phyloP scores from a whole-genome alignment of 1,140 invertebrate genomes.

The Drosophila oshimai region DNA sequence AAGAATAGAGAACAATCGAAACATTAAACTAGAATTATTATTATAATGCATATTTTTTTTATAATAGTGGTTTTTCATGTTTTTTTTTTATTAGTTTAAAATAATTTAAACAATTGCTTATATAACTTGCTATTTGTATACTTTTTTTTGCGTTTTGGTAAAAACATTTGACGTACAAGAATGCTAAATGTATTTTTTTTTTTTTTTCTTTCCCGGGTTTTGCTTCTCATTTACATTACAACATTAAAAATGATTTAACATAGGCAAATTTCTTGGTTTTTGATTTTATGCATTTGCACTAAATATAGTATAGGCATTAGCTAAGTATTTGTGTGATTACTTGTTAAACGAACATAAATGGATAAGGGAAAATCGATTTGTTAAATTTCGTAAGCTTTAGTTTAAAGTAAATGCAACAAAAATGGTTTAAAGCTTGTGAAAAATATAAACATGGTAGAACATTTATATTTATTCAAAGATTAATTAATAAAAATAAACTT shows the following conservation, averaged over 20 bases:
- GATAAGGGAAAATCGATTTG: conserved; percentile 49
- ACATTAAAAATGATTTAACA: conserved; percentile 61
- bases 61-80: conserved; percentile 20
- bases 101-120: conserved; percentile 74
- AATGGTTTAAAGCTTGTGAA: conserved; percentile 48
- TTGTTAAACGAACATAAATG: conserved; percentile 49
- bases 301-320: conserved; percentile 69
- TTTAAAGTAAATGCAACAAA: conserved; percentile 65
- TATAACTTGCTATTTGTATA: conserved; percentile 44
- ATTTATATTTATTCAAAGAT: conserved; percentile 32
- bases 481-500: conserved; percentile 23
- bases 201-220: conserved; percentile 13
- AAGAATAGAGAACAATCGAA: conserved; percentile 75
- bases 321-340: conserved; percentile 70
- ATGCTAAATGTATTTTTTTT: conserved; percentile 52
- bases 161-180: conserved; percentile 68
- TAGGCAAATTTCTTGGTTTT: conserved; percentile 34
- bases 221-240: conserved; percentile 51
- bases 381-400: conserved; percentile 32
- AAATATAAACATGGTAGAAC: conserved; percentile 21
- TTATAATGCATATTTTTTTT: conserved; percentile 51
- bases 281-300: conserved; percentile 76
- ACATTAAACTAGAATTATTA: conserved; percentile 78
- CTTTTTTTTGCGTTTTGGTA: conserved; percentile 45
- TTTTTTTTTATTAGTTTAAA: conserved; percentile 58